Evolutionary conservation across 2,888 invertebrate species (phyloP).

Genomic region (Synergus umbraculus): DNA sequence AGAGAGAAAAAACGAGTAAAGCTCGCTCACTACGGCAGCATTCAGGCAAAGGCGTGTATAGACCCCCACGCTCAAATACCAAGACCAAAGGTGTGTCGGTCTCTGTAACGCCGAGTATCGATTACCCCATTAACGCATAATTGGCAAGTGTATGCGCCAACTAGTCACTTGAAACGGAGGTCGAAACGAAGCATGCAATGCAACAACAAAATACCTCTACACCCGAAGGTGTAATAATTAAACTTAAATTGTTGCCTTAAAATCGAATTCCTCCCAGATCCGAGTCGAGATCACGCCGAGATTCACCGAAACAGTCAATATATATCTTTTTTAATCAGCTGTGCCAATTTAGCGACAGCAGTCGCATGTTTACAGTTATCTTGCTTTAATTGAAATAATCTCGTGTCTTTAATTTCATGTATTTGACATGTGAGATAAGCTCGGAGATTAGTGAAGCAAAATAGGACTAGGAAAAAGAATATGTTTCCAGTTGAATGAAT

Average conservation of each 20-base stretch:
- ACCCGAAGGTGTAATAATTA: conserved; percentile 40
- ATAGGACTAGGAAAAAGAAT: too few species aligned
- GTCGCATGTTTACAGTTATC: too few species aligned
- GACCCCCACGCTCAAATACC: conserved; percentile 30
- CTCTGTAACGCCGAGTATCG: conserved; percentile 51
- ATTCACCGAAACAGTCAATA: too few species aligned
- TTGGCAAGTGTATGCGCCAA: conserved; percentile 36
- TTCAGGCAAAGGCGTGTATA: conserved; percentile 1
- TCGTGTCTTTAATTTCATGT: too few species aligned
- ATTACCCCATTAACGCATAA: conserved; percentile 55
- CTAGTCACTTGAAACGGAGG: conserved; percentile 13
- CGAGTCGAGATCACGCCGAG: too few species aligned
- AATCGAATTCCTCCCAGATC: conserved; percentile 11
- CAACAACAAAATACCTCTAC: conserved; percentile 12
- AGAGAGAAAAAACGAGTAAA: conserved; percentile 37
- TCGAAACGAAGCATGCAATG: conserved; percentile 7
- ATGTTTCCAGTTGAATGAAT: background rate
- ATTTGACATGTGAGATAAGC: too few species aligned
- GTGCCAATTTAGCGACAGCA: too few species aligned
- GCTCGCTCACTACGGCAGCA: background rate
- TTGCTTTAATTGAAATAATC: too few species aligned
- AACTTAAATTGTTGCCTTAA: conserved; percentile 25
- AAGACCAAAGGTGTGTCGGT: conserved; percentile 45
- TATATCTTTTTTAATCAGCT: too few species aligned
- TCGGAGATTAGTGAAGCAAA: too few species aligned